Evolutionary conservation across 2,797 vertebrate species (phyloP), one percentile per base, ranked within the genome.

Genomic region (Paedocypris micromegethes): DNA sequence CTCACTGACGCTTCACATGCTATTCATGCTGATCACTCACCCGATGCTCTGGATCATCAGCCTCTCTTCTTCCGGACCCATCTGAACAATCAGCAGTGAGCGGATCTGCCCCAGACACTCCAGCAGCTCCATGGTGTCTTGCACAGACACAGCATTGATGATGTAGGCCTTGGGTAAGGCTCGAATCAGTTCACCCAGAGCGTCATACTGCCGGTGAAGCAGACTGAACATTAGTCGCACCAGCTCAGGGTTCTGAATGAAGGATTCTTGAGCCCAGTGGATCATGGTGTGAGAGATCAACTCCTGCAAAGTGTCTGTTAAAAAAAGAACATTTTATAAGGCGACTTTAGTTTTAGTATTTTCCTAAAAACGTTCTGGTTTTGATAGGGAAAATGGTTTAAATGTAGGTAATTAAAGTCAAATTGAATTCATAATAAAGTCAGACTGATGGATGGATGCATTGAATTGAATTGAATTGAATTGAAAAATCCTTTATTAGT

Each of bases 21-120:
- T 1, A 48, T 61, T 9, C 37, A 6, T 8, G 9, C 39, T 5
- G n/a, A n/a, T 37, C 62, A 72, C 85, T 43, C 58, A 97, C 95
- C 96, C 96, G 0, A 98, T 98, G 83, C 96, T 98, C 88, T 98
- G 96, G 73, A 98, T 98, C 92, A 98, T 96, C 41, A 98, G 91
- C 64, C 92, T 92, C 85, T 98, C 96, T 78, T 98, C 96, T 78
- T 97, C 94, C 2, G 93, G 94, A 6, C 95, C 96, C 96, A 98
- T 98, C 85, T 97, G 94, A 51, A 98, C 96, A 3, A 98, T 98
- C 7, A 98, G 92, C 74, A 98, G 86, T 0, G 95, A 98, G 66
- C 95, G 94, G 83, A 98, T 97, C 87, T 96, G 96, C 3, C 93
- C 91, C 23, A 98, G 86, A 79, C 94, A 94, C 85, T 97, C 93